A percentile compares a stretch with the other conserved stretches of the same genome.
These are phyloP conservation scores for Schizaphis graminum DNA, from an alignment of 2,888 invertebrate genomes.

Conservation along the genomic window DNA sequence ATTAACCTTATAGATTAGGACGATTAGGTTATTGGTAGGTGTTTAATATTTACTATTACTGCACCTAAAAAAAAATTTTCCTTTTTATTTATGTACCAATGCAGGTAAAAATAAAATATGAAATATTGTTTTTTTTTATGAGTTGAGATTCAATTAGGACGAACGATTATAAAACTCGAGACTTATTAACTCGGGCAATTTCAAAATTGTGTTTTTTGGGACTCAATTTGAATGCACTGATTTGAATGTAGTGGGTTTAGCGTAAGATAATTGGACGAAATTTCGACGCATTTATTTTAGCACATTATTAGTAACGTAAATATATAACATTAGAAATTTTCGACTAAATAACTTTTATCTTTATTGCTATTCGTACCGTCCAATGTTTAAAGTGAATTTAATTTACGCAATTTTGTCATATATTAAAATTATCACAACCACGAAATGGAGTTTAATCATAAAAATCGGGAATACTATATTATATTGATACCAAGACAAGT, in stretches of 20 bases:
- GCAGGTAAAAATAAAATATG: too few relatives aligned
- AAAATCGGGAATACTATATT: not conserved
- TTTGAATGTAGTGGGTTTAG: not conserved
- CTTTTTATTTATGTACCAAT: too few relatives aligned
- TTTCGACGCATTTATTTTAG: not conserved
- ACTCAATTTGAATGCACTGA: too few relatives aligned
- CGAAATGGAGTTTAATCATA: not conserved
- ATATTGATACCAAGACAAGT: not conserved
- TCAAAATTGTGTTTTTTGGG: too few relatives aligned
- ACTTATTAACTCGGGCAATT: too few relatives aligned
- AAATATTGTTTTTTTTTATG: too few relatives aligned
- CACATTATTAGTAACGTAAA: not conserved
- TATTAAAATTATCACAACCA: not conserved
- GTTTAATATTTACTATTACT: too few relatives aligned
- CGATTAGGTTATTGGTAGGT: too few relatives aligned
- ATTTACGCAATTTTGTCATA: not conserved
- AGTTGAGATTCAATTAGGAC: too few relatives aligned
- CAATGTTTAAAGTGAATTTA: not conserved
- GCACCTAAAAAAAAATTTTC: too few relatives aligned
- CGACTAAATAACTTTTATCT: not conserved
- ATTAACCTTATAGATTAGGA: too few relatives aligned
- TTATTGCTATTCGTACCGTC: not conserved
- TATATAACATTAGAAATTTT: not conserved
- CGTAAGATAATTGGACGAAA: not conserved
- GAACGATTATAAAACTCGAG: too few relatives aligned